A percentile compares a stretch with the other conserved stretches of the same genome.
Evolutionary conservation across 2,113 vertebrate genomes (phyloP).

Genomic region (Pterocles gutturalis): DNA sequence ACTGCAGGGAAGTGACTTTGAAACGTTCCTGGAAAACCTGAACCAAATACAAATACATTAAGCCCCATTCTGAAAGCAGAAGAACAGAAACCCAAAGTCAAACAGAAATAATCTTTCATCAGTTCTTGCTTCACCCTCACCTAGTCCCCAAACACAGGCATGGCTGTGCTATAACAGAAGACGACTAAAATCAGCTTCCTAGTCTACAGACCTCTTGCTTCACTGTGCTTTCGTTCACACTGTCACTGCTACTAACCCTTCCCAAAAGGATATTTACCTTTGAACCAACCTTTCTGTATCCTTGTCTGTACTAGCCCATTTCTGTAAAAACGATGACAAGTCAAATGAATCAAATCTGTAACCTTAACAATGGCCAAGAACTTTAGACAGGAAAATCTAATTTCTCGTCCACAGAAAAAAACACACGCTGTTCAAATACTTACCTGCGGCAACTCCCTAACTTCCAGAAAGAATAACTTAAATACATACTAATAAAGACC

Average conservation of each 20-base stretch:
- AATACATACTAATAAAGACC: not conserved
- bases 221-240: rapidly evolving
- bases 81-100: not conserved
- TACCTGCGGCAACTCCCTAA: not conserved
- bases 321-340: not conserved
- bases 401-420: not conserved
- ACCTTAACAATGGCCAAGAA: not conserved
- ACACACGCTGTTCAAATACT: not conserved
- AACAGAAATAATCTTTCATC: not conserved
- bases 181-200: not conserved
- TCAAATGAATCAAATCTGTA: not conserved
- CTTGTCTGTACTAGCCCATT: not conserved
- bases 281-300: not conserved
- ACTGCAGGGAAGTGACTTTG: not conserved
- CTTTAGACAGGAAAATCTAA: not conserved
- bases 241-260: not conserved
- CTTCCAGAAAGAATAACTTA: not conserved
- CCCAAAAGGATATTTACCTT: not conserved
- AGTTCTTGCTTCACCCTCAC: not conserved
- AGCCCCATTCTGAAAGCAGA: not conserved
- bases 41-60: not conserved
- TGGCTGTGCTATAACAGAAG: not conserved
- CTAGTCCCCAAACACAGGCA: not conserved
- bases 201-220: not conserved
- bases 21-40: not conserved